Percentiles rank a stretch among this genome's conserved stretches.
Evolutionary conservation across 1,140 invertebrate genomes (phyloP).

Genomic region (Melanaphis sacchari): DNA sequence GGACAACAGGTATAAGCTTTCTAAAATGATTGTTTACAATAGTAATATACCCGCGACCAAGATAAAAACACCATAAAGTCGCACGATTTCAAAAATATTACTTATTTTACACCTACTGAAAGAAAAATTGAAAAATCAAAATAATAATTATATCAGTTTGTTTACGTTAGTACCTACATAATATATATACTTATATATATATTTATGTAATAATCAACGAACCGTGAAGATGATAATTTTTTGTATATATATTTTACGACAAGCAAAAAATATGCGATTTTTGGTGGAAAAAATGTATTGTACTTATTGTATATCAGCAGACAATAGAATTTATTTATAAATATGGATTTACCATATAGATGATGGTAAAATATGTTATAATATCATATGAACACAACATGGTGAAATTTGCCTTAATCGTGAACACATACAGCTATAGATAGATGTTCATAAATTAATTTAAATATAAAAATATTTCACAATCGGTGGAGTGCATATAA

Average conservation of each 20-base stretch:
- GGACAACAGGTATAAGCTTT: neutral
- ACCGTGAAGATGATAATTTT: too few relatives aligned
- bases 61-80: neutral
- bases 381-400: neutral
- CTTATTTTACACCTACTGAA: neutral
- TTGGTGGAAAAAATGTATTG: neutral
- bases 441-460: neutral
- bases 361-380: neutral
- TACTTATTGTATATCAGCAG: neutral
- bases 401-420: neutral
- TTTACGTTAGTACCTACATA: neutral
- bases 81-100: neutral
- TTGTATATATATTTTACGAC: neutral
- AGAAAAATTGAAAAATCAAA: neutral
- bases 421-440: neutral
- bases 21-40: slow-evolving; percentile 15
- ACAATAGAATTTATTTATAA: neutral
- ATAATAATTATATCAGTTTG: neutral
- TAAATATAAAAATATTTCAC: slow-evolving; percentile 23
- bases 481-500: neutral
- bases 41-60: neutral
- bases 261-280: neutral
- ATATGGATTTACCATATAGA: neutral
- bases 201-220: too few relatives aligned
- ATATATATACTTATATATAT: too few relatives aligned